Conservation (phyloP, 1,140 invertebrate genomes). For the Platorchestia sp. region DNA sequence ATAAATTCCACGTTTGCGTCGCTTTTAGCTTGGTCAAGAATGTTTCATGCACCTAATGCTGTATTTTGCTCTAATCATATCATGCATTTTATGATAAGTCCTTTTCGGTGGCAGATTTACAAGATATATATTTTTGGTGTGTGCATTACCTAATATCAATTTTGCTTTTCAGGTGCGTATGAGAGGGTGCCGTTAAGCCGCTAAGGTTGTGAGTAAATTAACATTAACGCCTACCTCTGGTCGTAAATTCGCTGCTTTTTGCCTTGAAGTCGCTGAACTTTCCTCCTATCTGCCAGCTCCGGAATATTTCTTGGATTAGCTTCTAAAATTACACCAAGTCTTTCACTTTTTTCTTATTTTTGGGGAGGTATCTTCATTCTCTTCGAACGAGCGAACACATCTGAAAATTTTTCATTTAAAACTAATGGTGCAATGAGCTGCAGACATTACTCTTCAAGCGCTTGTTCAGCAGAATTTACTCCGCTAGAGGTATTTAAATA, state of each 20-base stretch:
- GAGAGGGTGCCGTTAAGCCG: not conserved
- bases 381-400: not conserved
- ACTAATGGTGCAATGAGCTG: not conserved
- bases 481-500: not conserved
- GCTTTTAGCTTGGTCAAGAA: not conserved
- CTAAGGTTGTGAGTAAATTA: conserved; percentile 10
- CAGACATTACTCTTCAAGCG: not conserved
- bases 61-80: not conserved
- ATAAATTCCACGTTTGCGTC: not conserved
- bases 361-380: not conserved
- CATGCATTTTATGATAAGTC: not conserved
- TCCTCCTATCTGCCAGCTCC: not conserved
- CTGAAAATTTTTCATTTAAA: not conserved
- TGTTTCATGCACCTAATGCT: not conserved
- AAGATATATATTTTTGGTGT: not conserved
- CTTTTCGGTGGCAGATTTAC: not conserved
- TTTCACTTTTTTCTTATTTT: not conserved
- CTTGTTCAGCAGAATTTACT: not conserved
- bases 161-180: not conserved
- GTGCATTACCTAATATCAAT: not conserved
- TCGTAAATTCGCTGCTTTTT: conserved; percentile 29
- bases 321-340: not conserved
- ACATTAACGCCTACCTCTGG: not conserved
- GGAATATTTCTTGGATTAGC: not conserved
- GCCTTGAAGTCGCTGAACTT: not conserved